Evolutionary conservation across 2,113 vertebrate species (phyloP).

Genomic region (Seriola aureovittata): DNA sequence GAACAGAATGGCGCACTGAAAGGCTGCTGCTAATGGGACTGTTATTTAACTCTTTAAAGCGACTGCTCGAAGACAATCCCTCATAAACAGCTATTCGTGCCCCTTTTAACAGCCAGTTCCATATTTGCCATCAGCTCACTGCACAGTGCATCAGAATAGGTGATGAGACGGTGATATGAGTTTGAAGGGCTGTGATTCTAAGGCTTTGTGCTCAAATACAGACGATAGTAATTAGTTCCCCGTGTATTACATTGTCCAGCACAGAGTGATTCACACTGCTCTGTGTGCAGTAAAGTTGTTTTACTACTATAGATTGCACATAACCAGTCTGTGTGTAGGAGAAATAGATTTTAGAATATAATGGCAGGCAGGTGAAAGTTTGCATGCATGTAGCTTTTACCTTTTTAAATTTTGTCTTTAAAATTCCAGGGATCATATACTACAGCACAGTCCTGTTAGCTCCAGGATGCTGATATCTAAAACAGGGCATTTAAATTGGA

Average conservation of each 20-base stretch:
- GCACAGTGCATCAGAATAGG: neutral
- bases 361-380: constrained; percentile 1
- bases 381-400: neutral
- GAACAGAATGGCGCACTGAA: constrained; percentile 52
- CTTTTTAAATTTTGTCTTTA: constrained; percentile 8
- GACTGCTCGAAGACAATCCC: constrained; percentile 46
- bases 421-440: constrained; percentile 9
- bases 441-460: constrained; percentile 10
- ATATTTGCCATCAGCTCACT: constrained; percentile 7
- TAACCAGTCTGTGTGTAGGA: constrained; percentile 10
- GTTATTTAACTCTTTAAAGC: constrained; percentile 72
- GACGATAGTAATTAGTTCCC: neutral
- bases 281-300: neutral
- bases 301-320: constrained; percentile 12
- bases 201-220: neutral
- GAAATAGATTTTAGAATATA: constrained; percentile 37
- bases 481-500: constrained; percentile 50
- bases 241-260: neutral
- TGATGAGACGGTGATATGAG: neutral
- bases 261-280: constrained; percentile 13
- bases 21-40: constrained; percentile 55
- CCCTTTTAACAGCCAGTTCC: constrained; percentile 14
- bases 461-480: constrained; percentile 39
- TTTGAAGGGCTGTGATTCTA: neutral
- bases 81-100: constrained; percentile 27